A percentile compares a stretch with the other conserved stretches of the same genome.
phyloP scores from a whole-genome alignment of 2,888 invertebrate genomes.

The Epinotia demarniana region DNA sequence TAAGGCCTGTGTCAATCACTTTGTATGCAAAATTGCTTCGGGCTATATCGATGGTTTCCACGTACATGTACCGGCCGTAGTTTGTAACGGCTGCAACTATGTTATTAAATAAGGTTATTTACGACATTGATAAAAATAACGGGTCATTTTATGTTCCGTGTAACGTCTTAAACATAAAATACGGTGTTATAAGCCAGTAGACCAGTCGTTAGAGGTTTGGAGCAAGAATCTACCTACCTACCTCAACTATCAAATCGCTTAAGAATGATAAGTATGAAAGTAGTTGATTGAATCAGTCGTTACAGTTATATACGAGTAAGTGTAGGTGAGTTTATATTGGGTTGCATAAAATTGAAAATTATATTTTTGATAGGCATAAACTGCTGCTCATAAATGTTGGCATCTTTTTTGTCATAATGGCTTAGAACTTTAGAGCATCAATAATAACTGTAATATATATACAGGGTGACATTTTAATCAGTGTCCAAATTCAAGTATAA shows the following conservation, averaged over 20 bases:
- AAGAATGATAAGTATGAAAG: too few species aligned
- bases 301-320: too few species aligned
- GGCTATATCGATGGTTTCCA: not conserved
- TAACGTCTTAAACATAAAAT: constrained; percentile 17
- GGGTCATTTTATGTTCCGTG: constrained; percentile 8
- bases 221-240: not conserved
- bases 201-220: not conserved
- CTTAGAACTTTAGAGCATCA: too few species aligned
- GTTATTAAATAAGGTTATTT: constrained; percentile 21
- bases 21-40: constrained; percentile 29
- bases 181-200: not conserved
- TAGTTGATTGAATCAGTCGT: too few species aligned
- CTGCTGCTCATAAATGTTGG: too few species aligned
- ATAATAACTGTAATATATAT: too few species aligned
- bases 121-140: constrained; percentile 18
- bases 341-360: too few species aligned
- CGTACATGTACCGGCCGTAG: not conserved
- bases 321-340: too few species aligned
- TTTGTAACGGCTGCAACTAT: constrained; percentile 18
- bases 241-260: not conserved
- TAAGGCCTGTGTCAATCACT: constrained; percentile 25
- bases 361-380: too few species aligned
- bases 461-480: too few species aligned
- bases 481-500: too few species aligned
- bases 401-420: too few species aligned